Conservation (phyloP, 2,797 vertebrate species). For the Acridotheres tristis region DNA sequence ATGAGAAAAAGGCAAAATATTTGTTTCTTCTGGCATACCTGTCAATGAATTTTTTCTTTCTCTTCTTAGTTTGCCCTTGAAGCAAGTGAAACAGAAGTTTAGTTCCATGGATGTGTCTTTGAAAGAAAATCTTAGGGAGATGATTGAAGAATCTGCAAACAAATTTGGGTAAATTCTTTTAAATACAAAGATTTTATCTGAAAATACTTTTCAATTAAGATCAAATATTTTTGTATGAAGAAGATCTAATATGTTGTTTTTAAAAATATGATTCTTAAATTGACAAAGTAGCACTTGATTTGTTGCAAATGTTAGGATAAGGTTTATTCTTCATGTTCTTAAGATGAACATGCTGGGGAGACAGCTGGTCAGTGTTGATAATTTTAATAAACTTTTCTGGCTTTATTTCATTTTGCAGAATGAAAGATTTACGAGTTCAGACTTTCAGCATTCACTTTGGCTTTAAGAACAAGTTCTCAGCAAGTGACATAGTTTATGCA, state of each 20-base stretch:
- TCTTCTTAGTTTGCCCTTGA: constrained; percentile 86
- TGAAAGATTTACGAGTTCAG: constrained; percentile 96
- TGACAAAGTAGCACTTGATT: not conserved
- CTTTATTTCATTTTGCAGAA: constrained; percentile 72
- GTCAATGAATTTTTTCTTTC: not conserved
- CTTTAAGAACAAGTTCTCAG: constrained; percentile 96
- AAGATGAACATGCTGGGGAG: not conserved
- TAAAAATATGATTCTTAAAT: not conserved
- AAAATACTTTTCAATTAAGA: not conserved
- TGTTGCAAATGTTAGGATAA: not conserved
- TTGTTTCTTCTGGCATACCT: not conserved
- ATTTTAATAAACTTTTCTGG: not conserved
- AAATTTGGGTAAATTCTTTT: constrained; percentile 88
- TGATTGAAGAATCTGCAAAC: constrained; percentile 96
- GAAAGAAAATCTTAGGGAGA: constrained; percentile 95
- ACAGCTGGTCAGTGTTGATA: not conserved
- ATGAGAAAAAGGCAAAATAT: not conserved
- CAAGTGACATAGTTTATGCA: constrained; percentile 91
- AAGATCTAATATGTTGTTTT: not conserved
- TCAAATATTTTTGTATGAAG: not conserved
- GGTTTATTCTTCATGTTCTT: not conserved
- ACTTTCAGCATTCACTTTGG: constrained; percentile 96
- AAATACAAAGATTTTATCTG: not conserved
- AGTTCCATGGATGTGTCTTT: constrained; percentile 93
- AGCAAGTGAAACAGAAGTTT: constrained; percentile 96